Conservation (phyloP, 2,113 vertebrate genomes). For the Pelecanoides urinatrix region DNA sequence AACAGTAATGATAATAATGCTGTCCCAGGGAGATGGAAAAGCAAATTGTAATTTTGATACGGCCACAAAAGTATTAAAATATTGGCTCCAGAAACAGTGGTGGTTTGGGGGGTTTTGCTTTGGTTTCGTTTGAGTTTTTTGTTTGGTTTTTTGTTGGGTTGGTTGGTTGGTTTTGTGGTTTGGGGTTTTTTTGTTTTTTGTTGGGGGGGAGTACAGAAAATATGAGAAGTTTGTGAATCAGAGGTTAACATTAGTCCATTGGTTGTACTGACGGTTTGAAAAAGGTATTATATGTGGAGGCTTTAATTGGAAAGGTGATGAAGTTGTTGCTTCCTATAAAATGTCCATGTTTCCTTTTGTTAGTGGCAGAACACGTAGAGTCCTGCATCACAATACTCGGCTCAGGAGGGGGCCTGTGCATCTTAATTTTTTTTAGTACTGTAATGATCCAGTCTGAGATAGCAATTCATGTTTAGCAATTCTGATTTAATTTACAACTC, state of each 20-base stretch:
- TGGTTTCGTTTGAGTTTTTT: no score
- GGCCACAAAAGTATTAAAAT: neutral
- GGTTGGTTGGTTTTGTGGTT: no score
- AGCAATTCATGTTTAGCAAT: constrained; percentile 45
- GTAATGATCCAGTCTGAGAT: constrained; percentile 23
- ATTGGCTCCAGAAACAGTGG: neutral
- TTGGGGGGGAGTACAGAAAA: neutral
- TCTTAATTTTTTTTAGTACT: neutral
- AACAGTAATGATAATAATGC: neutral
- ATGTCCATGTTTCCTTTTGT: neutral
- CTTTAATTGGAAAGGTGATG: neutral
- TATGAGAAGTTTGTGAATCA: neutral
- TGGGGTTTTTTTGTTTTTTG: neutral
- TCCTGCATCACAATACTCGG: neutral
- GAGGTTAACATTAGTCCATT: neutral
- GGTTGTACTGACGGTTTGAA: neutral
- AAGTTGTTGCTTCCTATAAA: neutral
- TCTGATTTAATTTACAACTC: constrained; percentile 68
- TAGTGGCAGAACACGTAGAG: neutral
- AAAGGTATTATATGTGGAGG: neutral
- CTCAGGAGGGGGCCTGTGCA: constrained; percentile 10
- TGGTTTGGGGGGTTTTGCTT: neutral
- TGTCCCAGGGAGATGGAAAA: neutral
- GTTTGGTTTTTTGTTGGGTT: neutral
- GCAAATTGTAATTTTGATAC: neutral